Percentiles rank a stretch among this genome's conserved stretches.
phyloP scores from a whole-genome alignment of 2,888 invertebrate species.

The Cosmia pyralina region DNA sequence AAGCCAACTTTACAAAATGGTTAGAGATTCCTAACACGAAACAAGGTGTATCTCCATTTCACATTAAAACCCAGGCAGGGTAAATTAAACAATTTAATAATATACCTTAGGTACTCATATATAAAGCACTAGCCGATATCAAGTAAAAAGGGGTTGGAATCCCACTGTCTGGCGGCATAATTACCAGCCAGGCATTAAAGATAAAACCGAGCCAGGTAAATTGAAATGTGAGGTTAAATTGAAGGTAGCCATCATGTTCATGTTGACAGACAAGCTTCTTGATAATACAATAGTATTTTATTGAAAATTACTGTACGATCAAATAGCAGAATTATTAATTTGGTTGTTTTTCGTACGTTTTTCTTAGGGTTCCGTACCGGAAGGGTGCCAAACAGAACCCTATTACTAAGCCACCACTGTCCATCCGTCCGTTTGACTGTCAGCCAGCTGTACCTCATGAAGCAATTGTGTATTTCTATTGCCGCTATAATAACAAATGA shows the following conservation, averaged over 20 bases:
- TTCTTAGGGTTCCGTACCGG: too few species aligned
- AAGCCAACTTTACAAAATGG: conserved; percentile 5
- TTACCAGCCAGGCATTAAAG: conserved; percentile 74
- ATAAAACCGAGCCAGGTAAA: conserved; percentile 72
- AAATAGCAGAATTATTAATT: too few species aligned
- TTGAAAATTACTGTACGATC: too few species aligned
- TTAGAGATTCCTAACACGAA: conserved; percentile 17
- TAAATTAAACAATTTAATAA: conserved; percentile 58
- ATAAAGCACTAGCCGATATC: conserved; percentile 62
- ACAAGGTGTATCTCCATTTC: conserved; percentile 1
- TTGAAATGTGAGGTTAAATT: conserved; percentile 71
- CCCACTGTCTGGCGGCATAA: conserved; percentile 74
- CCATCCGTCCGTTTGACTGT: too few species aligned
- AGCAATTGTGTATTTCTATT: not conserved
- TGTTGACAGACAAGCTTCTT: conserved; percentile 47
- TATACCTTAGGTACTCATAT: conserved; percentile 27
- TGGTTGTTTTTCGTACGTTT: too few species aligned
- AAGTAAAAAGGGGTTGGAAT: conserved; percentile 70
- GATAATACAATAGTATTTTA: conserved; percentile 8
- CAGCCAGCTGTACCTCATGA: too few species aligned
- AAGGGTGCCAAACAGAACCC: too few species aligned
- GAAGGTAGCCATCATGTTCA: conserved; percentile 68
- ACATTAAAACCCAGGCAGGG: conserved; percentile 9
- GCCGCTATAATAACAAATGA: too few species aligned
- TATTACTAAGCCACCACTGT: too few species aligned